Conservation (phyloP, 2,113 vertebrate species). For the Colaptes auratus region DNA sequence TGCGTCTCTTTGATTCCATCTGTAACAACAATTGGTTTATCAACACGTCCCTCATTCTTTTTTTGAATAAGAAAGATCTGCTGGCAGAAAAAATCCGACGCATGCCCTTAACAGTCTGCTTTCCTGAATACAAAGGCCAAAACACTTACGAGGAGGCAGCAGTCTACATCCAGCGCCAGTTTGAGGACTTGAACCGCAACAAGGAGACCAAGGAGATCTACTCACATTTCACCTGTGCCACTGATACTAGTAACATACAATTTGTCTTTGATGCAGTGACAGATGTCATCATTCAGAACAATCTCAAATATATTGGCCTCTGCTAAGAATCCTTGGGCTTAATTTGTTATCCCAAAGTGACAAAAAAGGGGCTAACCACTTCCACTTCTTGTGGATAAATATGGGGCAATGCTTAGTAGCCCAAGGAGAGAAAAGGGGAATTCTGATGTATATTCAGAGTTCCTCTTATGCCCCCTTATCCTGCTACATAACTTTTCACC, state of each 20-base stretch:
- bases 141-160: constrained; percentile 98
- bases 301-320: constrained; percentile 98
- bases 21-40: constrained; percentile 99
- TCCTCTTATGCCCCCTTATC: constrained; percentile 43
- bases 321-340: constrained; percentile 82
- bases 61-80: constrained; percentile 99
- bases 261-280: constrained; percentile 99
- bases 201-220: constrained; percentile 99
- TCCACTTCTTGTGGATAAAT: constrained; percentile 25
- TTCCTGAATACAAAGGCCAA: constrained; percentile 97
- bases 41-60: constrained; percentile 99
- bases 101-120: constrained; percentile 95
- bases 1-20: constrained; percentile 98
- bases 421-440: constrained; percentile 47
- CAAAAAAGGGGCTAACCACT: constrained; percentile 40
- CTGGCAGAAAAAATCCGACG: constrained; percentile 98
- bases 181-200: constrained; percentile 99
- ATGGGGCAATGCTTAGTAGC: constrained; percentile 38
- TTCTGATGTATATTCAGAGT: constrained; percentile 11
- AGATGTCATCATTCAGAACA: constrained; percentile 99
- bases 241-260: constrained; percentile 97
- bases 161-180: constrained; percentile 97
- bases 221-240: constrained; percentile 93
- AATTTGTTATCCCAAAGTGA: constrained; percentile 33
- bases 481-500: background rate